Base-by-base conservation (phyloP, 64 coral and sea anemone genomes). In the Hydrozoanthus tunicans region DNA sequence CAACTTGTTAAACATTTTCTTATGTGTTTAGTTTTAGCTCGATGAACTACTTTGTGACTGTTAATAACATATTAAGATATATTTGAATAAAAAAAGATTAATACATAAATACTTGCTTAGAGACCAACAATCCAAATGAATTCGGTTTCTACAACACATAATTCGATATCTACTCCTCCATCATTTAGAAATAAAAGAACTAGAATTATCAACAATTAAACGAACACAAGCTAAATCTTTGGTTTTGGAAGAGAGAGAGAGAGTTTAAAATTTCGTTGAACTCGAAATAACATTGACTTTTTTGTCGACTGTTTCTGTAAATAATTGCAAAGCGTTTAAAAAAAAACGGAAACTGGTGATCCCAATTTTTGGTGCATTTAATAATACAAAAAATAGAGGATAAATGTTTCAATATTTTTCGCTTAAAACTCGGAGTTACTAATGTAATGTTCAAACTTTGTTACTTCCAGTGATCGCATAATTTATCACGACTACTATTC, bases 81-180 rank as follows among this genome's bases (percentile, higher is more conserved):
- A 12, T 67, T 67, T 67, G 64, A 67, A 67, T 67, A 12, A 67
- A 4, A 67, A 67, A 67, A 3, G 64, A 67, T n/a, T 67, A 67
- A 67, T 4, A 4, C n/a, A 67, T 67, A 5, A 67, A 6, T 67
- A 67, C 64, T 67, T 67, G 64, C n/a, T 67, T 67, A 67, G 64
- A 67, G 64, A 67, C 64, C 3, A 67, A n/a, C 64, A 67, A 67
- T 11, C 64, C 64, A 67, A 67, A 15, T 67, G 64, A 67, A 3
- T 67, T 67, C 64, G 64, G 64, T 67, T 67, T 67, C 64, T 67
- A 67, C 64, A 67, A 67, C 64, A 67, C n/a, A 3, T 67, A 67
- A 67, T 67, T 67, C 64, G 64, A 67, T 67, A 67, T 67, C 64
- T 67, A 67, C 64, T 67, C n/a, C 64, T 11, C 64, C 64, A 67